phyloP scores from a whole-genome alignment of 2,113 vertebrate genomes.

The Nyctibius bracteatus region DNA sequence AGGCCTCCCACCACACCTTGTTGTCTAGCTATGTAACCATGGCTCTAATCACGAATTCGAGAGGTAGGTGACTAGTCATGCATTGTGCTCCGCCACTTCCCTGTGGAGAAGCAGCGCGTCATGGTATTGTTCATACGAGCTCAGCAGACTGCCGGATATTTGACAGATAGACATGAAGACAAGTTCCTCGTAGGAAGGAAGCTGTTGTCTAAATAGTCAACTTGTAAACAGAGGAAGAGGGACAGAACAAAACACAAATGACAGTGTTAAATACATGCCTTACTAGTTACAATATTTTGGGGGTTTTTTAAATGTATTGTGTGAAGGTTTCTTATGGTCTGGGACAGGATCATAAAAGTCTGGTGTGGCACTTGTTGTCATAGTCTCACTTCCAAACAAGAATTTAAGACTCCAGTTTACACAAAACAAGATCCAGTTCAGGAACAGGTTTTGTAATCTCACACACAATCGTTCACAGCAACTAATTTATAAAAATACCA shows the following conservation, averaged over 20 bases:
- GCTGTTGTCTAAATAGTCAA: background rate
- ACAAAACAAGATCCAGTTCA: background rate
- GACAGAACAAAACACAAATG: background rate
- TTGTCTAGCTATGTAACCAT: background rate
- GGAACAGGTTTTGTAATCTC: background rate
- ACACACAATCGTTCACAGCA: background rate
- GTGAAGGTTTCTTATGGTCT: background rate
- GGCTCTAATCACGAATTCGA: background rate
- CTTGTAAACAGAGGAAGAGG: conserved; percentile 18
- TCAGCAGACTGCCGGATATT: background rate
- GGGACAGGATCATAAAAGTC: background rate
- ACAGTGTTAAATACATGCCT: background rate
- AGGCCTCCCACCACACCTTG: conserved; percentile 8
- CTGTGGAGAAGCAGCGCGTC: background rate
- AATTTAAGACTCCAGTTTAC: background rate
- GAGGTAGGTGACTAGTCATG: background rate
- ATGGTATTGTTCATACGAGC: background rate
- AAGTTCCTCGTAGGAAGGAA: conserved; percentile 26
- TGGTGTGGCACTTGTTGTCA: background rate
- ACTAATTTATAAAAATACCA: background rate
- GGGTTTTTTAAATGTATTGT: background rate
- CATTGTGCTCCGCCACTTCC: background rate
- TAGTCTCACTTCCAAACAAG: background rate
- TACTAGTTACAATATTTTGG: background rate
- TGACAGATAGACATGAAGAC: background rate